A percentile compares a stretch with the other conserved stretches of the same genome.
Evolutionary conservation across 2,888 invertebrate genomes (phyloP).

Genomic region (Ochropleura leucogaster): DNA sequence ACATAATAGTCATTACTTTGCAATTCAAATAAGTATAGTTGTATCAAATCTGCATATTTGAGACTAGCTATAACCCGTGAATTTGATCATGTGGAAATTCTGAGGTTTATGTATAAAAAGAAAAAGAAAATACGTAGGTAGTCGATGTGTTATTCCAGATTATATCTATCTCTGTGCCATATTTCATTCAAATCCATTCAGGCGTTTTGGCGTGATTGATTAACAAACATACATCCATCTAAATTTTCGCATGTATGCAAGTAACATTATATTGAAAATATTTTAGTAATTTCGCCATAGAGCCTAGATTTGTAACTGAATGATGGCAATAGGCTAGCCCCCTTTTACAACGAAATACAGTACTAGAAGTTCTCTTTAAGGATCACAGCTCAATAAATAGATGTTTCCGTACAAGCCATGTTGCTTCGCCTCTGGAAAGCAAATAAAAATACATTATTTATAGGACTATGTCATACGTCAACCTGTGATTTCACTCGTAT

Average conservation of each 20-base stretch:
- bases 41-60: slow-evolving; percentile 2
- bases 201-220: too few species aligned
- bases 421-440: slow-evolving; percentile 13
- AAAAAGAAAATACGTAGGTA: too few species aligned
- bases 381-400: background rate
- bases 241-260: too few species aligned
- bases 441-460: slow-evolving; percentile 29
- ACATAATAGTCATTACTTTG: slow-evolving; percentile 15
- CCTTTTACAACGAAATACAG: background rate
- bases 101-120: background rate
- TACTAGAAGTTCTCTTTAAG: background rate
- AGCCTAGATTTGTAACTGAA: background rate
- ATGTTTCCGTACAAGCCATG: background rate
- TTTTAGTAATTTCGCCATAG: too few species aligned
- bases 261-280: too few species aligned
- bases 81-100: background rate
- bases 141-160: too few species aligned
- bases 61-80: background rate
- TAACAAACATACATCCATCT: too few species aligned
- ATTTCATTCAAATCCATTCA: too few species aligned
- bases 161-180: too few species aligned
- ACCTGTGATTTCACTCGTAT: slow-evolving; percentile 47
- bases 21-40: slow-evolving; percentile 39
- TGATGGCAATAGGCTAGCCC: background rate
- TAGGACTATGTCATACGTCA: slow-evolving; percentile 26